A percentile compares a stretch with the other conserved stretches of the same genome.
These are phyloP conservation scores for Tenodera sinensis DNA, from an alignment of 2,888 invertebrate genomes.

Conservation along the genomic window DNA sequence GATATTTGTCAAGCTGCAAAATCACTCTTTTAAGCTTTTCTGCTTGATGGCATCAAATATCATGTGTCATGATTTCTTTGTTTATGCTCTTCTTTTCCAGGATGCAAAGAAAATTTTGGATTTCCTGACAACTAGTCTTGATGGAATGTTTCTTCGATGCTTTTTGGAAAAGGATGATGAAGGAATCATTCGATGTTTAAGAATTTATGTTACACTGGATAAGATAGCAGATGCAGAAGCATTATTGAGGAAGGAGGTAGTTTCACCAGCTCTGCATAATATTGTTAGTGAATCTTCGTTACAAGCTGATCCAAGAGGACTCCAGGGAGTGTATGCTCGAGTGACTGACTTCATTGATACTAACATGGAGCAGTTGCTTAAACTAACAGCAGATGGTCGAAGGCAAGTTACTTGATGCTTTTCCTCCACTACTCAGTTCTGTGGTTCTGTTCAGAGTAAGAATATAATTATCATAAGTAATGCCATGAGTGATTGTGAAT, in stretches of 20 bases:
- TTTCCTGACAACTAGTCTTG: conserved; percentile 35
- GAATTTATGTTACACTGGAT: conserved; percentile 62
- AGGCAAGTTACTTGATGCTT: background rate
- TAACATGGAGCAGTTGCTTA: conserved; percentile 53
- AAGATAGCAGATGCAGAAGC: conserved; percentile 67
- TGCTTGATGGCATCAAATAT: too few relatives aligned
- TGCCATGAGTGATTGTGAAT: too few relatives aligned
- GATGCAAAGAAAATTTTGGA: conserved; percentile 23
- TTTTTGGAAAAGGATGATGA: conserved; percentile 51
- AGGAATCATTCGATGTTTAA: conserved; percentile 50
- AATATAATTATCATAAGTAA: too few relatives aligned
- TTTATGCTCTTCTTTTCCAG: background rate
- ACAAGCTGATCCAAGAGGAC: conserved; percentile 58
- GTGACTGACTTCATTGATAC: conserved; percentile 68
- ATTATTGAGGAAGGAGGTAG: conserved; percentile 63
- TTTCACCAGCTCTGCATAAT: conserved; percentile 63
- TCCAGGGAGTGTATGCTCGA: conserved; percentile 68
- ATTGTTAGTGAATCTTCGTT: conserved; percentile 67
- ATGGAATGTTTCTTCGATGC: conserved; percentile 43
- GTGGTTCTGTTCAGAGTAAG: background rate
- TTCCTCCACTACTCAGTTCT: background rate
- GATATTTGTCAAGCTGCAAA: too few relatives aligned
- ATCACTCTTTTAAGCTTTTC: too few relatives aligned
- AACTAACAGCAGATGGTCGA: conserved; percentile 37
- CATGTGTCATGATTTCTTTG: too few relatives aligned